phyloP scores from a whole-genome alignment of 2,797 vertebrate genomes.

The Acanthurus lineatus region DNA sequence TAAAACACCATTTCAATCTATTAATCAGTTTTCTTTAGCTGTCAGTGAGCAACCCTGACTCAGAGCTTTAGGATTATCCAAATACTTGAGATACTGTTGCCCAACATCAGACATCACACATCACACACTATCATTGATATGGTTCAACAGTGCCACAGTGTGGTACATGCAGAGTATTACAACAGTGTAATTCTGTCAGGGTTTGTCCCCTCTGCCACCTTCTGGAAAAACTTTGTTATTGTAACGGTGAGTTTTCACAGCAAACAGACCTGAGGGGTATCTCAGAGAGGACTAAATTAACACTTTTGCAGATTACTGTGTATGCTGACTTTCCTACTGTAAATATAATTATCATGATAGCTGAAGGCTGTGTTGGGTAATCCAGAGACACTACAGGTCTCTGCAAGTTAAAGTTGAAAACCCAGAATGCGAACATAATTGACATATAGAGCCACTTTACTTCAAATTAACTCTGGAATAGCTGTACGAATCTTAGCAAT shows the following conservation, averaged over 20 bases:
- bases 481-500: too few relatives aligned
- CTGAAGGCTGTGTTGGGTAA: neutral
- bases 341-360: slow-evolving; percentile 1
- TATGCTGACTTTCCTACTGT: neutral
- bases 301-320: neutral
- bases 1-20: neutral
- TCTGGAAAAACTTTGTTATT: slow-evolving; percentile 10
- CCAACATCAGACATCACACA: neutral
- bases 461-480: neutral
- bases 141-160: slow-evolving; percentile 1
- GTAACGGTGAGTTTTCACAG: neutral
- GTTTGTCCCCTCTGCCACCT: slow-evolving; percentile 24
- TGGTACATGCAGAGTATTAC: slow-evolving; percentile 17
- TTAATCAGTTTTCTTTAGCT: neutral
- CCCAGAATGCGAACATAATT: neutral
- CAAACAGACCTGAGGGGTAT: neutral
- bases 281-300: neutral
- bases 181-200: neutral
- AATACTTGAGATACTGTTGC: neutral
- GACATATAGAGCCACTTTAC: neutral
- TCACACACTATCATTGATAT: neutral
- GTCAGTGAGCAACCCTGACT: neutral
- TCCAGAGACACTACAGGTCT: neutral
- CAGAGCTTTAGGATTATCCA: neutral
- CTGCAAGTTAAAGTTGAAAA: neutral